Evolutionary conservation across 2,797 vertebrate genomes (phyloP), one percentile per base, ranked within the genome.

Genomic region (Xenops minutus): DNA sequence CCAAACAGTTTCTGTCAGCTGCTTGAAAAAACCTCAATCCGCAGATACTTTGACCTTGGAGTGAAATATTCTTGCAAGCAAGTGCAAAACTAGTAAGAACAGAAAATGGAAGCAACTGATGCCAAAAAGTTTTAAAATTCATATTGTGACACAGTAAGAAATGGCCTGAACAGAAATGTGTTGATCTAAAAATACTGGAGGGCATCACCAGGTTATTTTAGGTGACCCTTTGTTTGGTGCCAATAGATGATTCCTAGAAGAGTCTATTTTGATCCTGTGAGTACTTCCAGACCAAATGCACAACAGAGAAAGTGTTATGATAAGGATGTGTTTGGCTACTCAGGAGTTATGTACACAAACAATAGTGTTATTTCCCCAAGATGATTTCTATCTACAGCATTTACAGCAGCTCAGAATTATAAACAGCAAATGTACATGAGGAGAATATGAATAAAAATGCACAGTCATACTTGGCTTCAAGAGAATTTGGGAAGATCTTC

Each of bases 181-280:
- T 88, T 84, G 61, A 90, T 86, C 89, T 96, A 93, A 97, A 96
- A 95, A 95, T 93, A 91, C 3, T 83, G 62, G 30, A 91, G 68
- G 41, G 85, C 73, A 79, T 92, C 67, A 94, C 12, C 64, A 62
- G 48, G 52, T 95, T 96, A 96, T 96, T 97, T 97, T 93, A 83
- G 76, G 44, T 83, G 64, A 89, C 41, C 36, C 67, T 80, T 94
- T 92, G 54, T 79, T 95, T 88, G 71, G 49, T 85, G 85, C 85
- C 94, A 93, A 7, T 32, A 61, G 30, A 81, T 93, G 84, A 92
- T 97, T 95, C 88, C 88, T 84, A 91, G 85, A 95, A 95, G 85
- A 81, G 63, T 92, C 82, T 97, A 95, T 93, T 97, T 94, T 91
- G 79, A 93, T 94, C 82, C 69, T 64, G 29, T 93, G 93, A 89